Conservation (phyloP, 2,113 vertebrate genomes). For the Peromyscus leucopus region DNA sequence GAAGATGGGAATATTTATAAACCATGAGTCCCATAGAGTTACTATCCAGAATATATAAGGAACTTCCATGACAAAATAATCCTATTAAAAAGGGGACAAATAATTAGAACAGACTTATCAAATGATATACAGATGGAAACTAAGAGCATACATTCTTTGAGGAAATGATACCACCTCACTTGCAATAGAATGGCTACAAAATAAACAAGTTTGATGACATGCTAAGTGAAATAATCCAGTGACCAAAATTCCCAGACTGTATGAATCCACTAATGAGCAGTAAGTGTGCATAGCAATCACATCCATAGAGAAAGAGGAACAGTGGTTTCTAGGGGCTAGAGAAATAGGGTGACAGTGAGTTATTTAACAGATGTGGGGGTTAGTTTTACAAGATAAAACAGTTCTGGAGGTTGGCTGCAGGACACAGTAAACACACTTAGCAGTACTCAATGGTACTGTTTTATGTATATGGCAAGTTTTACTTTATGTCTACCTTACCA, state of each 20-base stretch:
- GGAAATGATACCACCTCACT: neutral
- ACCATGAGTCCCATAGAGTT: neutral
- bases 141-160: neutral
- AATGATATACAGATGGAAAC: neutral
- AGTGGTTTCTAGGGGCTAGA: neutral
- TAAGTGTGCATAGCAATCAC: neutral
- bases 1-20: slow-evolving; percentile 14
- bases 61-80: neutral
- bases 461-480: neutral
- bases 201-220: neutral
- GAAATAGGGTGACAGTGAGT: neutral
- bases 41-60: neutral
- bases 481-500: neutral
- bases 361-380: neutral
- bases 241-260: neutral
- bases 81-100: neutral
- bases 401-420: neutral
- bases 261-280: neutral
- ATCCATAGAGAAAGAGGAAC: neutral
- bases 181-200: neutral
- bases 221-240: neutral
- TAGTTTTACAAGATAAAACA: neutral
- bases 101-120: slow-evolving; percentile 9
- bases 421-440: neutral
- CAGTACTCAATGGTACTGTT: neutral